Evolutionary conservation across 2,113 vertebrate genomes (phyloP), one percentile per base, ranked within the genome.

Genomic region (Shinisaurus crocodilurus): DNA sequence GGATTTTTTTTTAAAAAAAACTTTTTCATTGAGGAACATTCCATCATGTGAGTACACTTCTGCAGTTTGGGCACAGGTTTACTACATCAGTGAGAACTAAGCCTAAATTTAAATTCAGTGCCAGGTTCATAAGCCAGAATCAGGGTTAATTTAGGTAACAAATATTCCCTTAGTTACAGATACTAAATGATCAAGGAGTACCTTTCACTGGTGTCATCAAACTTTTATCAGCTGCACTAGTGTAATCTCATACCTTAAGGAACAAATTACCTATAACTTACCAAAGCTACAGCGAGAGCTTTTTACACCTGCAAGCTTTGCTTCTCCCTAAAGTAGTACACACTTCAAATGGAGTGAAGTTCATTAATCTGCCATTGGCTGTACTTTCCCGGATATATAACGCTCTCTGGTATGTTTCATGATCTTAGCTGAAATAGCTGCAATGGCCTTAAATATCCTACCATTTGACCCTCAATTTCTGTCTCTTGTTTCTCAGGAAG

Each of bases 401-500:
- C 54, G 86, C 88, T 43, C 83, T 88, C 1, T 6, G 57, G 0
- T 81, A 3, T 10, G 3, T 20, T 25, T 45, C 8, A 8, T 45
- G 75, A 1, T 18, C 20, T 77, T 16, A 5, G 75, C 23, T 77
- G 75, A 45, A 77, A 8, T 3, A 1, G 45, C 5, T 27, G 60
- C 10, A 20, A 32, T n/a, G 8, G 25, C 50, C 3, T 60, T 23
- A 23, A 37, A 48, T 16, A 1, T 18, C 2, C n/a, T 1, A 8
- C 75, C 27, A 9, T 37, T 16, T 16, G 25, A 57, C 45, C 15
- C 27, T 32, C 34, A 1, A 0, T 54, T 82, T 81, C 45, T n/a
- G 32, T 37, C 27, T 70, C 3, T n/a, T 6, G 12, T 65, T 13
- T 79, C 34, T 6, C 86, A 99, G 99, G 99, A 99, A 90, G 89